Evolutionary conservation across 2,797 vertebrate genomes (phyloP).

Genomic region (Smutsia temminckii): DNA sequence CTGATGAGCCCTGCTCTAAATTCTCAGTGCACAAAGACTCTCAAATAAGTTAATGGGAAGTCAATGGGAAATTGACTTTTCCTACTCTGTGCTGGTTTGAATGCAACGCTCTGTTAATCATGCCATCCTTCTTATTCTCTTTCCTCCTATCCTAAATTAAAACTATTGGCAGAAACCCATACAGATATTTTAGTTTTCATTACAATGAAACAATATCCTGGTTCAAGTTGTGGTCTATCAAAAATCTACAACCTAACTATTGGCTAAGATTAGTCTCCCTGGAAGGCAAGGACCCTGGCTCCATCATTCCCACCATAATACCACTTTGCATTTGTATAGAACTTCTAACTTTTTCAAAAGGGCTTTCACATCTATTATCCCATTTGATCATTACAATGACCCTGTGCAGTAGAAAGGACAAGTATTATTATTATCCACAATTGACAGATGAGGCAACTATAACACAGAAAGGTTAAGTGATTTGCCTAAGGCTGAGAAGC

Average conservation of each 20-base stretch:
- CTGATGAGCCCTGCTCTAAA: conserved; percentile 75
- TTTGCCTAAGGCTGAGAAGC: conserved; percentile 58
- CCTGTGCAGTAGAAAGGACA: conserved; percentile 55
- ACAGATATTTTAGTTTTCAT: conserved; percentile 67
- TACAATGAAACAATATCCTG: conserved; percentile 64
- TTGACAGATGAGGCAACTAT: conserved; percentile 68
- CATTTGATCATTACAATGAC: conserved; percentile 45
- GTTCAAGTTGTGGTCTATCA: conserved; percentile 53
- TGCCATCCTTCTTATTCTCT: conserved; percentile 75
- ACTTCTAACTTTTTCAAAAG: conserved; percentile 67
- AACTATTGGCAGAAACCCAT: conserved; percentile 68
- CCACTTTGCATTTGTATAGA: conserved; percentile 56
- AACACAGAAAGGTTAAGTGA: conserved; percentile 66
- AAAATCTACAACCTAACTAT: conserved; percentile 32
- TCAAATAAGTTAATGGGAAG: conserved; percentile 78
- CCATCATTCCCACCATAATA: neutral
- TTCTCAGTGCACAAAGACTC: conserved; percentile 76
- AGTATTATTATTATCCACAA: conserved; percentile 65
- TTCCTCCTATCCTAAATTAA: conserved; percentile 77
- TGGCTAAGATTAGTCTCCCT: neutral
- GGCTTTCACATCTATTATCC: conserved; percentile 35
- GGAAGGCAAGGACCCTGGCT: neutral
- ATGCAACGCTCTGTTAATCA: conserved; percentile 78
- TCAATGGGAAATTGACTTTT: conserved; percentile 80
- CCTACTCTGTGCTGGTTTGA: conserved; percentile 59